phyloP scores from a whole-genome alignment of 1,140 invertebrate genomes.

The Melitaea cinxia region DNA sequence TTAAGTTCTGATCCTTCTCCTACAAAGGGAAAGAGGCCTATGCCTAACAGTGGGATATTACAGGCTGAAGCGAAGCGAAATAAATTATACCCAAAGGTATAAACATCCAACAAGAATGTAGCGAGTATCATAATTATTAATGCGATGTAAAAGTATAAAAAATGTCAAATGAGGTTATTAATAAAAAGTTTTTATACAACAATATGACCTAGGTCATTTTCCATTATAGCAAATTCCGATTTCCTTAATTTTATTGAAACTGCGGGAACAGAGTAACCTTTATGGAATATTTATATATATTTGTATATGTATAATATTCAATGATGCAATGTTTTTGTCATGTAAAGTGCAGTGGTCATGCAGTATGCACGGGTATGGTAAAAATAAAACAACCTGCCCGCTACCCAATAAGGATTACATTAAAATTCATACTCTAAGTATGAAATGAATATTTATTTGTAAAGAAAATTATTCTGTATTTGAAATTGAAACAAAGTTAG shows the following conservation, averaged over 20 bases:
- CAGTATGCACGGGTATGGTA: neutral
- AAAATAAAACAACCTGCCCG: conserved; percentile 4
- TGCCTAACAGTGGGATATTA: too few species aligned
- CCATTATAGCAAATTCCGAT: neutral
- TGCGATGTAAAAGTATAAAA: neutral
- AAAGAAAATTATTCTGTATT: conserved; percentile 48
- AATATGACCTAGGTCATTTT: neutral
- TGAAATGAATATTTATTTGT: conserved; percentile 58
- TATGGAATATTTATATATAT: neutral
- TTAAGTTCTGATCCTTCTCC: too few species aligned
- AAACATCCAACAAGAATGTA: neutral
- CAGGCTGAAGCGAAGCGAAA: neutral
- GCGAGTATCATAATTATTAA: neutral
- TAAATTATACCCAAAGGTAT: neutral
- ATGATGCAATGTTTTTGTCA: too few species aligned
- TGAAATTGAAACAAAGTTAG: conserved; percentile 43
- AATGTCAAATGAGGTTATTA: neutral
- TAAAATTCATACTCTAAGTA: conserved; percentile 48
- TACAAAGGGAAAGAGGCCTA: too few species aligned
- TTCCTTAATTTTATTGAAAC: neutral
- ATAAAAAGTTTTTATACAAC: conserved; percentile 1
- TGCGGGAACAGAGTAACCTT: neutral
- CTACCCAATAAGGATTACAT: conserved; percentile 28
- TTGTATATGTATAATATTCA: too few species aligned
- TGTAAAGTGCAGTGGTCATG: too few species aligned